Base-by-base conservation (phyloP, 2,113 vertebrate genomes). In the Stictonetta naevosa region DNA sequence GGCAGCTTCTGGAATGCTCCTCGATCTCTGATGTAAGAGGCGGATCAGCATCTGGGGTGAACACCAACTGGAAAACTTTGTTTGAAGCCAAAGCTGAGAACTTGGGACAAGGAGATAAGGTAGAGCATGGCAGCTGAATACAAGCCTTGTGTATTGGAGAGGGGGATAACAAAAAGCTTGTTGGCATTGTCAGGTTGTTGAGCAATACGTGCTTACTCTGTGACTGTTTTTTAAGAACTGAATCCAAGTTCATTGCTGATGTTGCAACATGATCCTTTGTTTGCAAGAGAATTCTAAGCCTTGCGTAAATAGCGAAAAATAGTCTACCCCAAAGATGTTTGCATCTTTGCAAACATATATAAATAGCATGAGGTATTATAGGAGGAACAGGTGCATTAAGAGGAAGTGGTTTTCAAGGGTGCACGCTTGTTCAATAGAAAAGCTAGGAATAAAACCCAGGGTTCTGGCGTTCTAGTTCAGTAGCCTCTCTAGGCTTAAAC, bases 31-130 rank as follows among this genome's bases (percentile, higher is more conserved):
- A 99, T 81, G 29, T 98, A 66, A 98, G 93, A 92, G 98, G 98
- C 36, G 93, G 86, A 33, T 68, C 86, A 2, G 95, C 38, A 17
- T 73, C 92, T 26, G 97, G 98, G 40, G 96, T 90, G 38, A 98
- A 91, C 84, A 97, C 98, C 90, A 99, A 99, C 59, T 99, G 99
- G 99, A 99, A 99, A 95, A 98, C 98, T 62, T 96, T 99, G 46
- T 95, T 96, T 58, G 99, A 99, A 64, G 98, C 98, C 58, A 99
- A 99, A 96, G 97, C 93, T 1, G 99, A 99, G 97, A 99, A 99
- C 92, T 98, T 99, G 94, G 99, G 99, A 56, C 99, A 99, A 33
- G 98, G 99, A 83, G 99, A 99, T 90, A 99, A 99, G 99, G 99
- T 99, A 97, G 76, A 88, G 58, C 14, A 0, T 7, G 33, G 4